Conservation (phyloP, 2,888 invertebrate species). For the Notodonta dromedarius region DNA sequence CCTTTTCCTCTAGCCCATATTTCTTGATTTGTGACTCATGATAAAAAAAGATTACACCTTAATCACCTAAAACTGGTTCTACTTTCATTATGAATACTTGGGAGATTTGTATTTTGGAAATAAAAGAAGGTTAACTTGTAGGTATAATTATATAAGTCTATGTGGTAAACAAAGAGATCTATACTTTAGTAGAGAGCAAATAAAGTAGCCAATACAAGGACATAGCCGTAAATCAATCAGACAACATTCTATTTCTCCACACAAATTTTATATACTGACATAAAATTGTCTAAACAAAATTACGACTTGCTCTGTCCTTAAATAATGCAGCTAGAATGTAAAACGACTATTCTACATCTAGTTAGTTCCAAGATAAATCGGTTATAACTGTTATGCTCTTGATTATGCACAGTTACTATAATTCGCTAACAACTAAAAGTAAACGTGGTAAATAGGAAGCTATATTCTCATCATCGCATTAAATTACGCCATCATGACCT, state of each 20-base stretch:
- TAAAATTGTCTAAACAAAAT: neutral
- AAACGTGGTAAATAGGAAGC: conserved; percentile 27
- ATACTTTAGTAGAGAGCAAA: conserved; percentile 1
- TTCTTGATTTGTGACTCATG: too few relatives aligned
- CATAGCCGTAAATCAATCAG: neutral
- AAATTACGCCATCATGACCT: conserved; percentile 23
- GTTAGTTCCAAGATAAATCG: conserved; percentile 25
- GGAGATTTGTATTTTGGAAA: neutral
- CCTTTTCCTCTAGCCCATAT: too few relatives aligned
- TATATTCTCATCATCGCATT: conserved; percentile 8
- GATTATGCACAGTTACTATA: conserved; percentile 28
- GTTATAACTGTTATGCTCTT: conserved; percentile 31
- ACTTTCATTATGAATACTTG: too few relatives aligned
- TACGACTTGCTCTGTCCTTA: neutral
- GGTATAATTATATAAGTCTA: too few relatives aligned
- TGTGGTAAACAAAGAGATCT: neutral
- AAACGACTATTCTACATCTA: conserved; percentile 9
- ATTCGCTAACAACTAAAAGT: conserved; percentile 19
- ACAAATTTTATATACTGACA: neutral
- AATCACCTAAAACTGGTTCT: too few relatives aligned
- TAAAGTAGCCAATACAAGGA: conserved; percentile 4
- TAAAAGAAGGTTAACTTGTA: neutral
- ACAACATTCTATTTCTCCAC: neutral
- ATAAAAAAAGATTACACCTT: too few relatives aligned
- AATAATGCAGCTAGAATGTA: neutral